Percentiles rank a stretch among this genome's conserved stretches.
Conservation (phyloP, 2,797 vertebrate species). For the Hydrophis major region DNA sequence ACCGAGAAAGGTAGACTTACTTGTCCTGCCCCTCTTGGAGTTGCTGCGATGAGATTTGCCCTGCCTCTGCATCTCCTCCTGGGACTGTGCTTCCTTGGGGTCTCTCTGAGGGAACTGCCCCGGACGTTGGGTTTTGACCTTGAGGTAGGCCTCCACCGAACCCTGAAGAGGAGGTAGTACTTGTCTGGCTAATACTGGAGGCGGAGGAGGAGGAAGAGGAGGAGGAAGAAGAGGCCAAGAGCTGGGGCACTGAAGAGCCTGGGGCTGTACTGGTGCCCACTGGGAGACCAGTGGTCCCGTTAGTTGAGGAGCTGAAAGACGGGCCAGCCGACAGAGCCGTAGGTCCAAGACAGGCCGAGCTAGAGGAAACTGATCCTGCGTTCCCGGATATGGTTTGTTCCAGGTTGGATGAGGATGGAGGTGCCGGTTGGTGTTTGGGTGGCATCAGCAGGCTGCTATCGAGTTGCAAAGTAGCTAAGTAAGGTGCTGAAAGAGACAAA, state of each 20-base stretch:
- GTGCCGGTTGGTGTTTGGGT: slow-evolving; percentile 80
- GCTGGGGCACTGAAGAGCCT: slow-evolving; percentile 71
- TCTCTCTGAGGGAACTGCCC: slow-evolving; percentile 65
- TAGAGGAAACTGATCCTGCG: slow-evolving; percentile 54
- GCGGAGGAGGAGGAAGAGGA: neutral
- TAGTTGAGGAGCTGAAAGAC: slow-evolving; percentile 74
- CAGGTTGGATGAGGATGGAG: slow-evolving; percentile 60
- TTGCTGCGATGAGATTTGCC: slow-evolving; percentile 68
- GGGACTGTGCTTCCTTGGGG: slow-evolving; percentile 65
- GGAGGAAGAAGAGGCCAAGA: slow-evolving; percentile 60
- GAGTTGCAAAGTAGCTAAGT: slow-evolving; percentile 85
- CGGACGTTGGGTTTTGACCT: slow-evolving; percentile 69
- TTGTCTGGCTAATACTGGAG: slow-evolving; percentile 62
- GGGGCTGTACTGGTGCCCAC: slow-evolving; percentile 61
- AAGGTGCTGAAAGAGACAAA: slow-evolving; percentile 79
- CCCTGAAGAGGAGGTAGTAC: slow-evolving; percentile 67
- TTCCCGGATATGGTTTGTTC: slow-evolving; percentile 61
- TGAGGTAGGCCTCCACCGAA: slow-evolving; percentile 67
- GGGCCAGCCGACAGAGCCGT: slow-evolving; percentile 62
- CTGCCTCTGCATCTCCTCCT: slow-evolving; percentile 72
- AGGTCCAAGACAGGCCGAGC: slow-evolving; percentile 56
- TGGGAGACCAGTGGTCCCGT: slow-evolving; percentile 43
- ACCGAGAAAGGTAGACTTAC: slow-evolving; percentile 47
- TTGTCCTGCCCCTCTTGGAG: slow-evolving; percentile 75
- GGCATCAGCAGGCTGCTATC: slow-evolving; percentile 89